Percentiles rank a stretch among this genome's conserved stretches.
These are phyloP conservation scores for Limnodromus scolopaceus DNA, from an alignment of 2,797 vertebrate species.

Conservation along the genomic window DNA sequence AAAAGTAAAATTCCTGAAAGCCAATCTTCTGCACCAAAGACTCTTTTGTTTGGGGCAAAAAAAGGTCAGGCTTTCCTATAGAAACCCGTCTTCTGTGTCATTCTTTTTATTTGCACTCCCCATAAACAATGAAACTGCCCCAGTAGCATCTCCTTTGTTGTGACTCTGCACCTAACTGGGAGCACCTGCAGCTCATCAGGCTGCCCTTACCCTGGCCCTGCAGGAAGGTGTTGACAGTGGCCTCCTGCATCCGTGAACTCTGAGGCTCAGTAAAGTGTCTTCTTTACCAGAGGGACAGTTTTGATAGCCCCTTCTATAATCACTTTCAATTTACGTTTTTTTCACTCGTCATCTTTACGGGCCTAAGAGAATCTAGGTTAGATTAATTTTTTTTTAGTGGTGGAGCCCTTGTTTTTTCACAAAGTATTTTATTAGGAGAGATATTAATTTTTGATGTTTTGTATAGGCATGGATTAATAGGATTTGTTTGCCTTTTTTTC, in stretches of 20 bases:
- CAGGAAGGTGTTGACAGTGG: not conserved
- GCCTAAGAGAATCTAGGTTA: not conserved
- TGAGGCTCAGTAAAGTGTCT: not conserved
- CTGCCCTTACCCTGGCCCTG: no score
- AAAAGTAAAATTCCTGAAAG: not conserved
- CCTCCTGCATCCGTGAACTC: not conserved
- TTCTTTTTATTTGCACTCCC: not conserved
- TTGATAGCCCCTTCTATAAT: not conserved
- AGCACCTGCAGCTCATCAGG: rapidly evolving
- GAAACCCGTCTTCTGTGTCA: not conserved
- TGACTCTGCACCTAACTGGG: rapidly evolving
- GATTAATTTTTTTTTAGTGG: not conserved
- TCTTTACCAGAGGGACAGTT: not conserved
- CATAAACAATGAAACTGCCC: rapidly evolving
- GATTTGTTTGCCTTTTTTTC: not conserved
- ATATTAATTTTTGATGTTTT: not conserved
- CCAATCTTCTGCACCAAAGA: not conserved
- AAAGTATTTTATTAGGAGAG: not conserved
- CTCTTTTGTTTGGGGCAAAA: not conserved
- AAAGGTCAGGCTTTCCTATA: not conserved
- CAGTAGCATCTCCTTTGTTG: rapidly evolving
- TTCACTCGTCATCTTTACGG: rapidly evolving
- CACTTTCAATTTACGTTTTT: rapidly evolving
- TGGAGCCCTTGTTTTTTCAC: not conserved
- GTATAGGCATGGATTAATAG: not conserved